Base-by-base conservation (phyloP, 1,140 invertebrate species). In the Armadillidium nasatum region DNA sequence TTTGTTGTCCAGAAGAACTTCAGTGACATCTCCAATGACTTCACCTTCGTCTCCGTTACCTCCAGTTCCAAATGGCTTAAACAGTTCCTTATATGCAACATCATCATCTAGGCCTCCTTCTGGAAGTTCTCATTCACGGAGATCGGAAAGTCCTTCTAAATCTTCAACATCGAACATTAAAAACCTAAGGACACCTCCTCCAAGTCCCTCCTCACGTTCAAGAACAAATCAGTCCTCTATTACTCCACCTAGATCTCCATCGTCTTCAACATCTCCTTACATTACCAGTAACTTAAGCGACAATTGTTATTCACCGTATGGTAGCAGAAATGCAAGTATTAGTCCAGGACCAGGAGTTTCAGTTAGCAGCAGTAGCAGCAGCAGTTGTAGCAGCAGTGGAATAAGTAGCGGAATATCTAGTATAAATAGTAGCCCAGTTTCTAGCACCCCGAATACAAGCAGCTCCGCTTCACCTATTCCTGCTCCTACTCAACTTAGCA, bases 381-480 rank as follows among this genome's bases (percentile, higher is more conserved):
- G 77, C 68, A 77, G 69, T 46, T 68, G 77, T n/a, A 71, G 77
- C 15, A 73, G 73, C 45, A 74, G 72, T 50, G 77, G 77, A 75
- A 50, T 15, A 77, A 77, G 69, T 44, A 73, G 77, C n/a, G 74
- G 77, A 10, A 73, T 76, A 23, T 73, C 72, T 50, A 79, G 77
- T 60, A 73, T 72, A n/a, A 74, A 74, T 11, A 73, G 50, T 23
- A 79, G 74, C 22, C 77, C 78, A 44, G 78, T 79, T n/a, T 79
- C 76, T 0, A 80, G 73, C 11, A 78, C 79, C 9, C 79, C 79
- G 10, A 77, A 73, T 19, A 78, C 76, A 7, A 79, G 77, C 50
- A 76, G 74, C 60, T 81, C 80, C 0, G 77, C 80, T 66, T 79
- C 77, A 0, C 80, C 80, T 1, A 74, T 79, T 44, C 80, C 80